These are phyloP conservation scores for Hybognathus amarus DNA, from an alignment of 2,797 vertebrate genomes.

Conservation along the genomic window DNA sequence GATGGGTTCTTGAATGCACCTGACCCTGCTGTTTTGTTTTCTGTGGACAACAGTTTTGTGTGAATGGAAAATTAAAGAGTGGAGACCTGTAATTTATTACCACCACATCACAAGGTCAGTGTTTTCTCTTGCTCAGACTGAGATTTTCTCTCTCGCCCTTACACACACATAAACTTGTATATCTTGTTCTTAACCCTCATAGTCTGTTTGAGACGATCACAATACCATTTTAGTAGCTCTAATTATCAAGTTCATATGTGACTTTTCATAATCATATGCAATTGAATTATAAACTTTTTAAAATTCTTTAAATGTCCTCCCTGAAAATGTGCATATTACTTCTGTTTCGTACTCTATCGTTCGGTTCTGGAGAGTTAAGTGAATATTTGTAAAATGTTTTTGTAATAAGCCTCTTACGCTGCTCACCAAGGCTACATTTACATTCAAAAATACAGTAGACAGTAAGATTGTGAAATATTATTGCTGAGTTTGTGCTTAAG, in stretches of 20 bases:
- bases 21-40: constrained; percentile 37
- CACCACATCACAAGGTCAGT: constrained; percentile 15
- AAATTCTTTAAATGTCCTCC: neutral
- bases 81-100: constrained; percentile 41
- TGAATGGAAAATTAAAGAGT: constrained; percentile 39
- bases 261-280: neutral
- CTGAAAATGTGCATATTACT: neutral
- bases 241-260: neutral
- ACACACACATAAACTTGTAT: neutral
- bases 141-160: neutral
- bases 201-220: neutral
- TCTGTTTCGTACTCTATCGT: neutral
- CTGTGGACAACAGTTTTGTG: constrained; percentile 7
- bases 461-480: neutral
- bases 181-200: neutral
- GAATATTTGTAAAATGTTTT: neutral
- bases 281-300: neutral
- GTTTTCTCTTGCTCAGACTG: neutral
- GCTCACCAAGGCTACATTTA: neutral
- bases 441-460: neutral
- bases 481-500: neutral
- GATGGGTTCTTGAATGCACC: constrained; percentile 31
- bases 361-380: neutral
- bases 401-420: neutral
- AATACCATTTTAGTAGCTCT: neutral